phyloP scores from a whole-genome alignment of 2,888 invertebrate species.

The Stomorhina lunata region DNA sequence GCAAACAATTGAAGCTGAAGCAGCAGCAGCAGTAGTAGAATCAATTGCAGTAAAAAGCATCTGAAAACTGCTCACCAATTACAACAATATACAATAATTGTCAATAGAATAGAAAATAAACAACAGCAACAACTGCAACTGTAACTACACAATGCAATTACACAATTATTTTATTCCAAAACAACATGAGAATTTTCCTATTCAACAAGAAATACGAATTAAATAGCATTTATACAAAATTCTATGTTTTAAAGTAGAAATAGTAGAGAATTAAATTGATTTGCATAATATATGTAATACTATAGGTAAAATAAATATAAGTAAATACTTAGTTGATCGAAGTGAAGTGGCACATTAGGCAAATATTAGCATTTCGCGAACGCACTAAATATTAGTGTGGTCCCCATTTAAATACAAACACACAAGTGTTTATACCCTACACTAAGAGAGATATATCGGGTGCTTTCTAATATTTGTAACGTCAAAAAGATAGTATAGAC shows the following conservation, averaged over 20 bases:
- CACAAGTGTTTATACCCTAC: not conserved
- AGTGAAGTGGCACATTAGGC: constrained; percentile 2
- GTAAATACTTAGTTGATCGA: no score
- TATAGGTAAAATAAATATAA: no score
- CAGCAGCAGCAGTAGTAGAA: no score
- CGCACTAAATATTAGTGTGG: constrained; percentile 32
- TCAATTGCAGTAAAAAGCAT: no score
- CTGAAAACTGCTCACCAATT: constrained; percentile 36
- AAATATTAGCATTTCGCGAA: constrained; percentile 53
- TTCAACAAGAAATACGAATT: constrained; percentile 13
- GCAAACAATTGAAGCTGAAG: not conserved
- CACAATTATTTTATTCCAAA: constrained; percentile 36
- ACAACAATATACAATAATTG: constrained; percentile 46
- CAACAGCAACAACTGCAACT: not conserved
- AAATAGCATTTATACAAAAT: constrained; percentile 1
- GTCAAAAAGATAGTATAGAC: no score
- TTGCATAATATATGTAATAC: no score
- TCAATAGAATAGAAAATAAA: constrained; percentile 31
- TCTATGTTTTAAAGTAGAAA: not conserved
- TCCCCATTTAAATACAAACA: constrained; percentile 8
- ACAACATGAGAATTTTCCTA: constrained; percentile 2
- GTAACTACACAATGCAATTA: not conserved
- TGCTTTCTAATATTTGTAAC: no score
- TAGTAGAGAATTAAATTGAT: constrained; percentile 39
- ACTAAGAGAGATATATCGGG: no score